Conservation (phyloP, 2,797 vertebrate species). For the Natrix natrix region DNA sequence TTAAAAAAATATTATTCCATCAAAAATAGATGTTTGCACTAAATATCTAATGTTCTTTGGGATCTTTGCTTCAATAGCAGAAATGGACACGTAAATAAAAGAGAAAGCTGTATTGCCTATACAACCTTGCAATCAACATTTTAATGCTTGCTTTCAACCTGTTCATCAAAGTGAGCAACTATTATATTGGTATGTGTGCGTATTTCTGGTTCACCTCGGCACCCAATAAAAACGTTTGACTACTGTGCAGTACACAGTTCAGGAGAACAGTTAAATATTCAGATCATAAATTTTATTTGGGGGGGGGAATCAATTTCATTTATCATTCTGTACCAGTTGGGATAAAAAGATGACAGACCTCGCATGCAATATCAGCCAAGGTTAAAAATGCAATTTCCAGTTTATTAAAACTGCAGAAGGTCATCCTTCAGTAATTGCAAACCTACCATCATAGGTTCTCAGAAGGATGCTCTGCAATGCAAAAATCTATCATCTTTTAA, state of each 20-base stretch:
- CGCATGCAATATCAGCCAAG: constrained; percentile 52
- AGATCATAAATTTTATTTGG: constrained; percentile 47
- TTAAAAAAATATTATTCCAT: not conserved
- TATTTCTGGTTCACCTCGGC: constrained; percentile 31
- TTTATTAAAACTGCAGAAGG: constrained; percentile 62
- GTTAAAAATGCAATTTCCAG: constrained; percentile 66
- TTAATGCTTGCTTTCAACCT: constrained; percentile 4
- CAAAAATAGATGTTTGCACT: not conserved
- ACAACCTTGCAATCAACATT: constrained; percentile 21
- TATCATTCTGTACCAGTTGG: constrained; percentile 40
- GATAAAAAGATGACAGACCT: constrained; percentile 52
- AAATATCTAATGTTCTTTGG: constrained; percentile 33
- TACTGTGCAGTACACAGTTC: constrained; percentile 6
- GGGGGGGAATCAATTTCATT: constrained; percentile 43
- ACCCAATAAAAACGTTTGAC: constrained; percentile 21
- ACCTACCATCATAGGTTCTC: constrained; percentile 46
- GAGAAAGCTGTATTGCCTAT: not conserved
- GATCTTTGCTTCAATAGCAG: constrained; percentile 29
- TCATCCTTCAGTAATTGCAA: constrained; percentile 55
- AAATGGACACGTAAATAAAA: constrained; percentile 34
- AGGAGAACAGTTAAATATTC: constrained; percentile 31
- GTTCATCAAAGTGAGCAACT: not conserved
- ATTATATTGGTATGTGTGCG: accelerated
- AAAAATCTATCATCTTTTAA: constrained; percentile 16
- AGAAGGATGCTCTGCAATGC: not conserved